Base-by-base conservation (phyloP, 2,888 invertebrate species). In the Trileptium ribeirensis region DNA sequence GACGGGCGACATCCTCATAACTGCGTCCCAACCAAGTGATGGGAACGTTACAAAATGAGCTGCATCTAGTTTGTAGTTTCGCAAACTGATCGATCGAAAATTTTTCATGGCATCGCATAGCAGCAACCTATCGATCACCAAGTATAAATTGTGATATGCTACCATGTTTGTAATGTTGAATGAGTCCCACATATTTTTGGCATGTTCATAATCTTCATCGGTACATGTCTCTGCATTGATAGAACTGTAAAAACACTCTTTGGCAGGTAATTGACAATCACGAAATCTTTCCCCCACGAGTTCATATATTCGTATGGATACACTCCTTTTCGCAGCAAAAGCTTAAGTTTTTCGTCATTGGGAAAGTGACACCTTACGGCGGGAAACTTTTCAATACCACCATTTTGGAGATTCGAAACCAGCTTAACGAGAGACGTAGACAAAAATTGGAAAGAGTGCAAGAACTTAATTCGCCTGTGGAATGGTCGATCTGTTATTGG, bases 61-160 rank as follows among this genome's bases (percentile, higher is more conserved):
- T n/a, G n/a, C n/a, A n/a, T n/a, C n/a, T n/a, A n/a, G n/a, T n/a
- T n/a, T n/a, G n/a, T n/a, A 86, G 34, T 83, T 81, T 37, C 83
- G 39, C 1, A 84, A 38, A 83, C 85, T 84, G 29, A 86, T 82
- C 38, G 84, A 81, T 83, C 86, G 83, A 81, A 87, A 88, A 33
- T 82, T 84, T 82, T 88, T 86, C 84, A 88, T 88, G 29, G 87
- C 85, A 85, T 88, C 85, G 34, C 86, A 85, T 38, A 87, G 84
- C n/a, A 86, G 82, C 15, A 86, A 82, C 0, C 86, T 84, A 84
- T 87, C 86, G 34, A 85, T 85, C 75, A 82, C 84, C 77, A 84
- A 81, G 81, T 86, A 85, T 67, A 85, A 81, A 67, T 83, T 82
- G 36, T 82, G 80, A 80, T 86, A 86, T 78, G 86, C 84, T 67